Conservation (phyloP, 1,140 invertebrate species). For the Chymomyza costata region DNA sequence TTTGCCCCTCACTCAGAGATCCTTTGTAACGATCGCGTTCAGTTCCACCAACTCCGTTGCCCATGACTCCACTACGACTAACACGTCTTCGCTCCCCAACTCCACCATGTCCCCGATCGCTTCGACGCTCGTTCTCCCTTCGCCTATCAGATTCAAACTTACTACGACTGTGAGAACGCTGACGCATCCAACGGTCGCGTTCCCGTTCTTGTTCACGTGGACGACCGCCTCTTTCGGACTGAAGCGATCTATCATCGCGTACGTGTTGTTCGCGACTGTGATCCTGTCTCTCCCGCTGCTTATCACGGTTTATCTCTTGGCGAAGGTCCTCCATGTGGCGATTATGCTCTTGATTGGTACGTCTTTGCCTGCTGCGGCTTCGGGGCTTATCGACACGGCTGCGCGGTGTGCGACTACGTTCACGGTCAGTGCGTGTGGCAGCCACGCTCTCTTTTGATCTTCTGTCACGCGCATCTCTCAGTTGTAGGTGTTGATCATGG, state of each 20-base stretch:
- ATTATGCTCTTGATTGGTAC: constrained; percentile 72
- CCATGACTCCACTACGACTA: constrained; percentile 54
- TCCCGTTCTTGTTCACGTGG: constrained; percentile 51
- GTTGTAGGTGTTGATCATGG: constrained; percentile 4
- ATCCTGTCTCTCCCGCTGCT: constrained; percentile 58
- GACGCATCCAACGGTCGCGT: constrained; percentile 52
- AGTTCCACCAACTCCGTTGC: constrained; percentile 49
- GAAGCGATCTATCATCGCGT: constrained; percentile 52
- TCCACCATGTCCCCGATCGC: constrained; percentile 45
- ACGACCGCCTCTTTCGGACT: constrained; percentile 12
- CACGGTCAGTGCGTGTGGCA: constrained; percentile 16
- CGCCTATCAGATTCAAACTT: constrained; percentile 68
- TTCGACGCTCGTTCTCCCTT: constrained; percentile 49
- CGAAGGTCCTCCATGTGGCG: constrained; percentile 72
- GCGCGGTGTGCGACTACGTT: constrained; percentile 49
- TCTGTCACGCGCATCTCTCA: not conserved
- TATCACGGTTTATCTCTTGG: constrained; percentile 71
- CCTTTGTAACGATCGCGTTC: constrained; percentile 77
- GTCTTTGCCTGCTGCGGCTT: constrained; percentile 41
- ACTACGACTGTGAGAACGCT: constrained; percentile 67
- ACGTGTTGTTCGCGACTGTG: constrained; percentile 48
- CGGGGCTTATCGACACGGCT: constrained; percentile 35
- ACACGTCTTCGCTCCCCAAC: constrained; percentile 19
- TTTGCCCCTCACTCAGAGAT: constrained; percentile 89
- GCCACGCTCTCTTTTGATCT: constrained; percentile 1